Evolutionary conservation across 2,888 invertebrate species (phyloP), one percentile per base, ranked within the genome.

Genomic region (Penaeus monodon): DNA sequence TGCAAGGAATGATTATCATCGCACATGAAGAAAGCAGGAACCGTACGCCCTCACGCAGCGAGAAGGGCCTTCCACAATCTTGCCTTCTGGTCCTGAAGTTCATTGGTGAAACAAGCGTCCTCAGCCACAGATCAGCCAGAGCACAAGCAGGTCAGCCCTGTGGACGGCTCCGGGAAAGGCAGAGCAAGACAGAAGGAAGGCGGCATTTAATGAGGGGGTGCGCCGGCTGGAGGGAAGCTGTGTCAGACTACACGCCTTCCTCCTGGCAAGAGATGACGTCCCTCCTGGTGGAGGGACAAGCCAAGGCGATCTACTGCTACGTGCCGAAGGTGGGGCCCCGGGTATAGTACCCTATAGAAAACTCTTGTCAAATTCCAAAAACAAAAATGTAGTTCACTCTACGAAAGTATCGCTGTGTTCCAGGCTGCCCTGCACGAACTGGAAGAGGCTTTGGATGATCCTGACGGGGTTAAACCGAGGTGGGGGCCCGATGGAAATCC

Each of bases 341-440:
- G 17, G 17, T 20, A 17, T 12, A 57, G 57, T 1, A 57, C 17
- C 14, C 57, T 17, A 17, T 57, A 20, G 12, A 57, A n/a, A n/a
- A 4, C 57, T 14, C 57, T 74, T 74, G 74, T 38, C 24, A 24
- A 70, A 70, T 29, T 70, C 8, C 14, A 76, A 22, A 29, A 29
- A 12, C 17, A 22, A 20, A 68, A 14, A 3, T n/a, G 2, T 27
- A 27, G 29, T n/a, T 24, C 12, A 29, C 27, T 20, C 20, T 44
- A 12, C 33, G 44, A 49, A 49, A 17, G 38, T 2, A 44, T 22
- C 0, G 0, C 63, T 20, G 44, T 38, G 38, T 91, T 92, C 2
- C 91, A 97, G 96, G 96, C 97, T 82, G 98, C 98, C n/a, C 83
- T 98, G 97, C 92, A 98, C 98, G n/a, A 98, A 98, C 92, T 98